These are phyloP conservation scores for Urocyon cinereoargenteus DNA, from an alignment of 2,797 vertebrate genomes.

Conservation along the genomic window DNA sequence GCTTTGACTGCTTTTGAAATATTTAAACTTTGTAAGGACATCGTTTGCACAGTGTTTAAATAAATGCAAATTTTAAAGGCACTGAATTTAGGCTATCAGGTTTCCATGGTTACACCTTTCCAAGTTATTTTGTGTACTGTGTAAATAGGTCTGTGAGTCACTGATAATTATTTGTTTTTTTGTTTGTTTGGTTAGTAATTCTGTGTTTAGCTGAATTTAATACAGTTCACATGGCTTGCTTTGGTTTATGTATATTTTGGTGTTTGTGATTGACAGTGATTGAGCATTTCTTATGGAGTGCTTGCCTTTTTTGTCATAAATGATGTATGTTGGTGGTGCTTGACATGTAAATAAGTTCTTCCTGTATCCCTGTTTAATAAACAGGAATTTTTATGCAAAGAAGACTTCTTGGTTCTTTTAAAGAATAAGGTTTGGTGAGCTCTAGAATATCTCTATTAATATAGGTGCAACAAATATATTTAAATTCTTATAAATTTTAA, in stretches of 20 bases:
- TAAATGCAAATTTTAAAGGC: conserved; percentile 86
- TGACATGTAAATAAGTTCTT: conserved; percentile 93
- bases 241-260: conserved; percentile 91
- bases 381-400: conserved; percentile 86
- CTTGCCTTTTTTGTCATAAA: conserved; percentile 92
- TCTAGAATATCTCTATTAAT: conserved; percentile 72
- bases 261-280: conserved; percentile 93
- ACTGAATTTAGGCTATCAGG: conserved; percentile 85
- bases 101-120: conserved; percentile 89
- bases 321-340: conserved; percentile 92
- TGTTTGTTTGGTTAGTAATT: conserved; percentile 89
- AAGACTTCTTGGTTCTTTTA: conserved; percentile 83
- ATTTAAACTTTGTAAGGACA: conserved; percentile 79
- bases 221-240: conserved; percentile 87
- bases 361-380: conserved; percentile 89
- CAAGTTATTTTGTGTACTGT: conserved; percentile 84
- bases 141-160: conserved; percentile 88
- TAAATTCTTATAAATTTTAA: conserved; percentile 76
- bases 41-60: conserved; percentile 85
- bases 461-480: conserved; percentile 71
- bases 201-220: conserved; percentile 88
- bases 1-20: conserved; percentile 79
- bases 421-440: conserved; percentile 78
- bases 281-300: conserved; percentile 90
- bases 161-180: conserved; percentile 90